Base-by-base conservation (phyloP, 2,797 vertebrate genomes). In the Dromococcyx pavoninus region DNA sequence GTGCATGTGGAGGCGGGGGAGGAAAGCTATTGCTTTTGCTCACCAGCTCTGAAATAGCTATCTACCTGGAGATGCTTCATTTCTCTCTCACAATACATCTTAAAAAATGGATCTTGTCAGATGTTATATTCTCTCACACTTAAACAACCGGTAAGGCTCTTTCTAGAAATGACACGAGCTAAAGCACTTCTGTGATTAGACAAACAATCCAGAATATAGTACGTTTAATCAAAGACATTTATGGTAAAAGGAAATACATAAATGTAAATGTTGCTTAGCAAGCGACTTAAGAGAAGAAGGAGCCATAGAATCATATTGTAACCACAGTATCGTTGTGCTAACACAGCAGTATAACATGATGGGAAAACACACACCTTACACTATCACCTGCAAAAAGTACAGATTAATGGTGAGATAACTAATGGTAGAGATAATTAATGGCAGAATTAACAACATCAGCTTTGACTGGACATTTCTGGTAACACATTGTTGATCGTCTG, bases 341-440 rank as follows among this genome's bases (percentile, higher is more conserved):
- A 79, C 1, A 0, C 30, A 37, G 67, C 60, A n/a, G 10, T 10
- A 3, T 7, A 69, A 67, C 48, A 13, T 0, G 1, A 15, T 4
- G 9, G 48, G 67, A 54, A 66, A 75, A 65, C 25, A 25, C 35
- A 53, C 3, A 2, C n/a, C 43, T 51, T 11, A 33, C 35, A 10
- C 28, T 11, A 14, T 27, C 48, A 11, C 41, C 18, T 41, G 11
- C 15, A 12, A 65, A 72, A 83, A 66, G 9, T 4, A 54, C 25
- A 48, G 28, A 6, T 58, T 18, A 48, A 10, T 11, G 32, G 37
- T 19, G 61, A 66, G 48, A 25, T 1, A 70, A 51, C 46, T 48
- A 48, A 48, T 48, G 46, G 22, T 23, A 48, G 46, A 48, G 46
- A 24, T 23, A 22, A 48, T 9, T 48, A 48, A 48, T 23, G 5